Percentiles rank a stretch among this genome's conserved stretches.
Conservation (phyloP, 2,888 invertebrate genomes). For the Campoplex capitator region DNA sequence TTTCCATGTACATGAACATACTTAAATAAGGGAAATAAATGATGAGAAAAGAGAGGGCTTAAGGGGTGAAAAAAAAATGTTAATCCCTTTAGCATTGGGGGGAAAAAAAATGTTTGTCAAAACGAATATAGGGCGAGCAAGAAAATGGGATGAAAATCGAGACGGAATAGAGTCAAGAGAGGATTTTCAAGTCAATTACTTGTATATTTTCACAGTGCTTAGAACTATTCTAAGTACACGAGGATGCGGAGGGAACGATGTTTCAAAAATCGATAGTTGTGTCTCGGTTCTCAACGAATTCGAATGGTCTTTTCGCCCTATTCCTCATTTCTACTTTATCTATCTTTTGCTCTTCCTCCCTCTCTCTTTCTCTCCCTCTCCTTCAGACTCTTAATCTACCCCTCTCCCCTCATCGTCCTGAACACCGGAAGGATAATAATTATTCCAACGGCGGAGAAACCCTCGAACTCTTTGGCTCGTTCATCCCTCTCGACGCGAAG, state of each 20-base stretch:
- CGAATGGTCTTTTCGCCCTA: constrained; percentile 38
- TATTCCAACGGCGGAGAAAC: constrained; percentile 59
- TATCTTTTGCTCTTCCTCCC: neutral
- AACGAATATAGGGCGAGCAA: neutral
- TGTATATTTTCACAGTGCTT: constrained; percentile 6
- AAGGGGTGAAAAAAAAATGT: neutral
- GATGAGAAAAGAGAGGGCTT: neutral
- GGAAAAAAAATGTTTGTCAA: constrained; percentile 12
- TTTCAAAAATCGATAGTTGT: constrained; percentile 58
- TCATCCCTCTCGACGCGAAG: constrained; percentile 54
- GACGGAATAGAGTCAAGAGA: neutral
- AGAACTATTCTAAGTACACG: constrained; percentile 9
- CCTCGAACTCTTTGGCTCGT: constrained; percentile 63
- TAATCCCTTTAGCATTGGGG: neutral
- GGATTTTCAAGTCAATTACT: neutral
- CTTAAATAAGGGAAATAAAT: constrained; percentile 8
- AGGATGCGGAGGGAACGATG: neutral
- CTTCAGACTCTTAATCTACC: neutral
- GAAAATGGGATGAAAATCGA: neutral
- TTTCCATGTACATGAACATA: neutral
- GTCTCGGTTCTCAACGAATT: constrained; percentile 47
- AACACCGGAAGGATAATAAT: constrained; percentile 63
- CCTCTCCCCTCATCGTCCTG: constrained; percentile 4
- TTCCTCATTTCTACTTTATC: constrained; percentile 15
- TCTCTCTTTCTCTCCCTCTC: neutral